Base-by-base conservation (phyloP, 2,888 invertebrate genomes). In the Opisthograptis luteolata region DNA sequence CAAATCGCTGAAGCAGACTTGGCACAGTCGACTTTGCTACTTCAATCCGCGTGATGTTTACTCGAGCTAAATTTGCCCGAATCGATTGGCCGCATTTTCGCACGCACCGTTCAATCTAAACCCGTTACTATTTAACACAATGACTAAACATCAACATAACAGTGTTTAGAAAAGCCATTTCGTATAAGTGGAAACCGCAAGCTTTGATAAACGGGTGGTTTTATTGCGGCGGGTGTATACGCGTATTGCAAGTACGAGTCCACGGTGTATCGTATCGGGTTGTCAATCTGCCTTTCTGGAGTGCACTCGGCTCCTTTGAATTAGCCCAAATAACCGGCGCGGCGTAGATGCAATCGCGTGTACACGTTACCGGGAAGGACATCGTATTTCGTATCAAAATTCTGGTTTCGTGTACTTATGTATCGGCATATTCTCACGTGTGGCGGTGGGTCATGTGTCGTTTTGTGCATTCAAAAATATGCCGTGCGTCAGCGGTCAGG, bases 81-180 rank as follows among this genome's bases (percentile, higher is more conserved):
- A 82, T 79, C 81, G 79, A 83, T 81, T 82, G 81, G 78, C 81
- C 85, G 86, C 87, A 85, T 87, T 87, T 81, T 72, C 78, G 77
- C 88, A 88, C 87, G 87, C 77, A 78, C 83, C 66, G 72, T 64
- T 74, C 75, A 73, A 79, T 79, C 64, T 73, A 63, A 70, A 76
- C 72, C 79, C 70, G 79, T 78, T 83, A 76, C 80, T 81, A 79
- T 81, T 81, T 80, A 75, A 77, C 78, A 71, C 67, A 68, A 73
- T 68, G 66, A 65, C 76, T 77, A 78, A 82, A 82, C 80, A 83
- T 72, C 67, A 62, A 63, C 65, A 64, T 70, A 67, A 67, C 74
- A 66, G 58, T 64, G 70, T 73, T 72, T 67, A 59, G 65, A 64
- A 67, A 68, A 61, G 62, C 64, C 34, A 55, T 47, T 47, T 53